Evolutionary conservation across 2,888 invertebrate genomes (phyloP), one percentile per base, ranked within the genome.

Genomic region (Tribolium freemani): DNA sequence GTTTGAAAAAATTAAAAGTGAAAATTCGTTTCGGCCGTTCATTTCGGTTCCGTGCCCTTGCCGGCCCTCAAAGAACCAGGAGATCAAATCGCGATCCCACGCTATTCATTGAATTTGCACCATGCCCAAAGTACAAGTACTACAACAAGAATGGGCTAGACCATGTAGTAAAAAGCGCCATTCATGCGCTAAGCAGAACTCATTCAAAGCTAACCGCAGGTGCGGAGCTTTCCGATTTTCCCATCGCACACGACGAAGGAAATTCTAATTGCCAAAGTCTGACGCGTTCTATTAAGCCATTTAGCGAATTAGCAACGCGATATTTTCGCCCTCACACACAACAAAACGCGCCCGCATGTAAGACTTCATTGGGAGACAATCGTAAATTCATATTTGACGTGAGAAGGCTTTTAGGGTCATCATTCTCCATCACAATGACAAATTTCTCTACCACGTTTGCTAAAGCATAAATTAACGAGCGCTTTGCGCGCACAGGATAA

Each of bases 11-110:
- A 58, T 44, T 50, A 45, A 58, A 58, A 58, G 21, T 46, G 38
- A 46, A 6, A 46, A 45, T 57, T 58, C 46, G 44, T 30, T 58
- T 9, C 57, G n/a, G 5, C n/a, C 16, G 38, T 38, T 31, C 66
- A 54, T 53, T 51, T 50, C 38, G 31, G 9, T 45, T 48, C 56
- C 57, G 48, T 67, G 56, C 57, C 56, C 66, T 66, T 66, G 13
- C 58, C 21, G 20, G 46, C 60, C 60, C 56, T 54, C 53, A 57
- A 53, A 54, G 31, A 53, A 66, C 53, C 16, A 38, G 20, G 13
- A 70, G 69, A 70, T 70, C 69, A 48, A 61, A 70, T 70, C 69
- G 69, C 69, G 60, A 70, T 70, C 69, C 69, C 69, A 70, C 69
- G 69, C 56, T 70, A 70, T 70, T 70, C 69, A 70, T 45, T 56